Evolutionary conservation across 2,113 vertebrate species (phyloP).

Genomic region (Pollachius pollachius): DNA sequence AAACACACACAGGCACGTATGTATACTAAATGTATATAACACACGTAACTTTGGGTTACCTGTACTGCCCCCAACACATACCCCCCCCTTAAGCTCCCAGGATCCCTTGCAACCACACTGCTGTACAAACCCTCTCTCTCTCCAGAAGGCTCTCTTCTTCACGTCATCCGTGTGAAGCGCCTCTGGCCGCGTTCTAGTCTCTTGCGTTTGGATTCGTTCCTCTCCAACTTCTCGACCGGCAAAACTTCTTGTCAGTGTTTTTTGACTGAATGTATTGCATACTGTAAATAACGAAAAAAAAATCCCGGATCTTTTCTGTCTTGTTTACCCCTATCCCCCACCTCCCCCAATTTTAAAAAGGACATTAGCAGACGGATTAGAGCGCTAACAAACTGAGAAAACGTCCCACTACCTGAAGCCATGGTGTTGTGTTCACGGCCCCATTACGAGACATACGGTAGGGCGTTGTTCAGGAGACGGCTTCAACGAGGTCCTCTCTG

Average conservation of each 20-base stretch:
- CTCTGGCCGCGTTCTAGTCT: neutral
- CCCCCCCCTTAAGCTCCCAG: no score
- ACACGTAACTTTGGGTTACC: neutral
- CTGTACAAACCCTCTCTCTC: conserved; percentile 12
- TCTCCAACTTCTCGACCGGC: neutral
- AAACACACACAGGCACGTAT: no score
- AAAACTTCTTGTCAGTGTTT: conserved; percentile 1
- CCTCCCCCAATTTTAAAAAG: neutral
- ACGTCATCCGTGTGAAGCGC: neutral
- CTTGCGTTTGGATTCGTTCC: neutral
- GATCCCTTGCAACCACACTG: no score
- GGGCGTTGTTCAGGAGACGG: conserved; percentile 79
- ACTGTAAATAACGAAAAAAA: conserved; percentile 1
- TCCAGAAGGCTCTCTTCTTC: neutral
- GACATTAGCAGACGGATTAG: neutral
- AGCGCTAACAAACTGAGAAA: neutral
- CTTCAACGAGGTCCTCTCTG: conserved; percentile 75
- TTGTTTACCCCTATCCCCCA: conserved; percentile 6
- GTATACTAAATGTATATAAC: no score
- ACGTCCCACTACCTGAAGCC: neutral
- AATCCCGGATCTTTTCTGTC: conserved; percentile 39
- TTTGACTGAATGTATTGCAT: conserved; percentile 5
- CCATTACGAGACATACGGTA: conserved; percentile 14
- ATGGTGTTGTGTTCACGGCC: neutral
- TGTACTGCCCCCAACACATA: conserved; percentile 6